A percentile compares a stretch with the other conserved stretches of the same genome.
phyloP scores from a whole-genome alignment of 2,797 vertebrate species.

The Epinephelus coioides region DNA sequence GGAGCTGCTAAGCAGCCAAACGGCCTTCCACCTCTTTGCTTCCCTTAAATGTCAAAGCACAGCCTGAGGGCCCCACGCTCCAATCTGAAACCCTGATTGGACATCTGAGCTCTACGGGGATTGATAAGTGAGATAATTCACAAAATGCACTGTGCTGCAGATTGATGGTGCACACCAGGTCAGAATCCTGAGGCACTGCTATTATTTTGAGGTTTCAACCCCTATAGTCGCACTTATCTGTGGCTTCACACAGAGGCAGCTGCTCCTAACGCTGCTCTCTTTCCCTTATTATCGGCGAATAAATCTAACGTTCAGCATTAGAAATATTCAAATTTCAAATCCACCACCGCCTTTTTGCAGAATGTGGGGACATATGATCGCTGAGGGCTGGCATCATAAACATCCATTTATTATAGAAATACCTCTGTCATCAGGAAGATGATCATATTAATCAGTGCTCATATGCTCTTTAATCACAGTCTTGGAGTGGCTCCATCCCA shows the following conservation, averaged over 20 bases:
- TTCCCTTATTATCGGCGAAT: conserved; percentile 58
- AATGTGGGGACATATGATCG: conserved; percentile 48
- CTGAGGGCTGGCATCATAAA: conserved; percentile 70
- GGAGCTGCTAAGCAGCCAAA: conserved; percentile 78
- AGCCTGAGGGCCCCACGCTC: conserved; percentile 61
- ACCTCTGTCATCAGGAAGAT: conserved; percentile 75
- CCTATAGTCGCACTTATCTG: conserved; percentile 70
- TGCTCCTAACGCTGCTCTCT: conserved; percentile 42
- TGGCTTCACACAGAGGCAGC: conserved; percentile 59
- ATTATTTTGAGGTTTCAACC: conserved; percentile 75
- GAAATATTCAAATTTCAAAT: conserved; percentile 70
- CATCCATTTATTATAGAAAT: conserved; percentile 79
- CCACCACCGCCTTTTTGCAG: conserved; percentile 26
- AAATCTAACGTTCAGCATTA: conserved; percentile 40
- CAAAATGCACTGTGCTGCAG: conserved; percentile 61
- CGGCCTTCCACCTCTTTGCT: conserved; percentile 73
- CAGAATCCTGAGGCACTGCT: conserved; percentile 68
- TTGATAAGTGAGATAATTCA: conserved; percentile 79
- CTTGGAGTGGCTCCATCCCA: conserved; percentile 70
- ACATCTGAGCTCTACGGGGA: conserved; percentile 71
- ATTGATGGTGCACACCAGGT: conserved; percentile 59
- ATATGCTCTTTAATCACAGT: conserved; percentile 84
- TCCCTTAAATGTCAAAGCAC: conserved; percentile 83
- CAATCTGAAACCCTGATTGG: conserved; percentile 75
- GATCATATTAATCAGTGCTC: conserved; percentile 82